These are phyloP conservation scores for Tiliqua scincoides DNA, from an alignment of 2,113 vertebrate genomes.

Conservation along the genomic window DNA sequence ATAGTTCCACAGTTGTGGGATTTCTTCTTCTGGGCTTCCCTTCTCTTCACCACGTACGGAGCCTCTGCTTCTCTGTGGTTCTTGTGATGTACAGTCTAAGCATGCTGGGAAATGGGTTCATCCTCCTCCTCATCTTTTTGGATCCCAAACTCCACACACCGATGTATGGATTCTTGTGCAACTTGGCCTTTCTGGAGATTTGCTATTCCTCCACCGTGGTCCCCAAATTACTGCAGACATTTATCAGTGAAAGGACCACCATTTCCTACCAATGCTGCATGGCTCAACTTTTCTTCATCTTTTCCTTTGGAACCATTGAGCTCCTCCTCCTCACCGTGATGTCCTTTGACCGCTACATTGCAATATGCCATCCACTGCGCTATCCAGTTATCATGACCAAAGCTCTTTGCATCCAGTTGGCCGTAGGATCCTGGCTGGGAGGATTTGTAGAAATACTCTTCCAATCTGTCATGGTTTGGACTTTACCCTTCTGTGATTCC, in stretches of 20 bases:
- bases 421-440: neutral
- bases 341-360: constrained; percentile 52
- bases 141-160: constrained; percentile 36
- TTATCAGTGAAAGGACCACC: neutral
- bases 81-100: constrained; percentile 38
- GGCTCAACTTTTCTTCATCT: constrained; percentile 40
- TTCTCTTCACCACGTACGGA: constrained; percentile 30
- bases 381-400: constrained; percentile 58
- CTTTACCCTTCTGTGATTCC: constrained; percentile 7
- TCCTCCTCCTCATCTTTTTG: constrained; percentile 32
- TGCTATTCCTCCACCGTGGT: constrained; percentile 27
- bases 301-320: constrained; percentile 36
- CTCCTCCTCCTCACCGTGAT: constrained; percentile 49
- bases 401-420: neutral
- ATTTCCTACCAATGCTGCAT: constrained; percentile 24
- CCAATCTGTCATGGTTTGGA: neutral
- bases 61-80: constrained; percentile 49
- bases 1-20: neutral
- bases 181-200: constrained; percentile 56
- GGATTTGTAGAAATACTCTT: neutral
- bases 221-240: constrained; percentile 40
- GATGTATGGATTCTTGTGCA: constrained; percentile 54
- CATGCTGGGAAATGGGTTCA: constrained; percentile 44
- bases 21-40: constrained; percentile 40
- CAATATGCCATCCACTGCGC: constrained; percentile 60